Base-by-base conservation (phyloP, 2,113 vertebrate species). In the Sylvietta virens region DNA sequence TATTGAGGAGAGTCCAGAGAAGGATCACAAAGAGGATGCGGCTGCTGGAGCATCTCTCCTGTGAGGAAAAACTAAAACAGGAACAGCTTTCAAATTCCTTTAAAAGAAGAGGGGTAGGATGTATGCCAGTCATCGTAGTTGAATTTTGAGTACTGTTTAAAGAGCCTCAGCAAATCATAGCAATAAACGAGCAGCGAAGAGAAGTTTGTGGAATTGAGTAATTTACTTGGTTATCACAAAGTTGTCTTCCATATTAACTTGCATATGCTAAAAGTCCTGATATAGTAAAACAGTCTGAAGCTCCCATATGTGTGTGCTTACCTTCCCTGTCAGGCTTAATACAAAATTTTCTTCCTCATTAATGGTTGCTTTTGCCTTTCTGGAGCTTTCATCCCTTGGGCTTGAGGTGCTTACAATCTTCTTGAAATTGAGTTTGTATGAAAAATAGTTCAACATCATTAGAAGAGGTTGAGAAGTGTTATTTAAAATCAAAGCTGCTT, bases 131-230 rank as follows among this genome's bases (percentile, higher is more conserved):
- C 33, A 47, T 53, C 33, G 48, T 88, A 40, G 16, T 9, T 86
- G 70, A 84, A 93, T 94, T 90, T 84, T 95, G 82, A 89, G 48
- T 79, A 70, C 47, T 64, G n/a, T 65, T 94, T 95, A 53, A 76
- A 91, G 73, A 90, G 71, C 28, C 42, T 81, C 65, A 60, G 11
- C 39, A 67, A 90, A 60, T 92, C 42, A 45, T 60, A 80, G 51
- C 62, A 69, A 61, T 45, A 80, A 51, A 30, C 56, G 66, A 64
- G 18, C 54, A 70, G 56, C 80, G 69, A 76, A 62, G 39, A 82
- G 14, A 35, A 51, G 21, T 62, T 65, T 50, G 18, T 91, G 35
- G 35, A 94, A 66, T 24, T 45, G 35, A 79, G 57, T 67, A 24
- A 91, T 51, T 60, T 9, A 6, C 39, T 88, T 72, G 5, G 19